Percentiles rank a stretch among this genome's conserved stretches.
Evolutionary conservation across 2,113 vertebrate genomes (phyloP).

Genomic region (Ochotona princeps): DNA sequence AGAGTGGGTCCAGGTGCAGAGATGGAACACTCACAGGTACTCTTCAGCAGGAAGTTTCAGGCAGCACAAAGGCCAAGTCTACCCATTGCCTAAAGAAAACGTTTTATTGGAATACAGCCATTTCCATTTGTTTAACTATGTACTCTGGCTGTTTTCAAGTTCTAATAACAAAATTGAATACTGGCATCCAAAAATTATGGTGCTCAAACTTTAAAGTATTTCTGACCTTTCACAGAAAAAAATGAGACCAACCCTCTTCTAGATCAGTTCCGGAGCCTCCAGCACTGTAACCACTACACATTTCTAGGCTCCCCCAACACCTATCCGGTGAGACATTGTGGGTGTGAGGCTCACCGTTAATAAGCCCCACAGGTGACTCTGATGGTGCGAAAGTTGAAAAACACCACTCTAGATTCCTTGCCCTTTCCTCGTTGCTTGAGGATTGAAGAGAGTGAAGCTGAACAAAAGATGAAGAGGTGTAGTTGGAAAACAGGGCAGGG

Average conservation of each 20-base stretch:
- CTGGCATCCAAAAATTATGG: background rate
- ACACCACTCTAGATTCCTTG: background rate
- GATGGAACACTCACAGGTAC: accelerated
- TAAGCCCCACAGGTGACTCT: background rate
- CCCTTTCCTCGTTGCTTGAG: background rate
- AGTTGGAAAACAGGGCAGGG: background rate
- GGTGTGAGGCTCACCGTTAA: background rate
- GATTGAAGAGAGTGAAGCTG: background rate
- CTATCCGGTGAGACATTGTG: background rate
- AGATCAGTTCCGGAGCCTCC: background rate
- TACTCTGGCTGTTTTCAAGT: background rate
- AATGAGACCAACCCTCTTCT: background rate
- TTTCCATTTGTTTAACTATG: background rate
- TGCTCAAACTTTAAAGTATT: background rate
- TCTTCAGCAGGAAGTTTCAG: too few species aligned
- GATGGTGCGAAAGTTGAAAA: background rate
- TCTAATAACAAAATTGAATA: background rate
- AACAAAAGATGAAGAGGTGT: background rate
- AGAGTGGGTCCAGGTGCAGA: background rate
- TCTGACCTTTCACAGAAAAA: background rate
- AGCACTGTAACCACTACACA: background rate
- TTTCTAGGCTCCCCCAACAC: background rate
- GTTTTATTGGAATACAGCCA: background rate
- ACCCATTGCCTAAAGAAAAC: background rate
- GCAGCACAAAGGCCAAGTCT: background rate